A percentile compares a stretch with the other conserved stretches of the same genome.
Conservation (phyloP, 2,888 invertebrate species). For the Megalurothrips usitatus region DNA sequence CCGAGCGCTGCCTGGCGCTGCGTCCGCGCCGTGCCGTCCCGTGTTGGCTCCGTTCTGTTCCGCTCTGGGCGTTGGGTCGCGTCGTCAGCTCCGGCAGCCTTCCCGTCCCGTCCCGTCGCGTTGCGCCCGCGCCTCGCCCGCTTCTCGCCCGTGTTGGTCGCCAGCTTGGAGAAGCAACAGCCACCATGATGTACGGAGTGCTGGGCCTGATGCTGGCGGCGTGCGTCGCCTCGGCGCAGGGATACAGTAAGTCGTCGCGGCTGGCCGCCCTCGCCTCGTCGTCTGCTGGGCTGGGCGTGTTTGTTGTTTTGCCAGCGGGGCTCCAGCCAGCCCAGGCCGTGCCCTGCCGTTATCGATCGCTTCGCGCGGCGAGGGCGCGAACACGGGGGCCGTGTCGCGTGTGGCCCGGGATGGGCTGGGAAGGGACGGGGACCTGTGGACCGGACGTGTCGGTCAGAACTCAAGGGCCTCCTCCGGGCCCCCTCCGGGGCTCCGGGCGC, state of each 20-base stretch:
- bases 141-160: no score
- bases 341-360: neutral
- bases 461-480: no score
- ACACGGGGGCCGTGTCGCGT: no score
- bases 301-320: constrained; percentile 6
- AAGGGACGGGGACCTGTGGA: neutral
- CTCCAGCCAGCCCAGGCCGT: no score
- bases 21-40: neutral
- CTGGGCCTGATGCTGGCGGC: neutral
- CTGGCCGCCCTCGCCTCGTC: neutral
- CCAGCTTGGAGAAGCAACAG: neutral
- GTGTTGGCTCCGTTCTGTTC: neutral
- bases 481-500: no score
- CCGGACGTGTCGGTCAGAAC: neutral
- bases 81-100: no score
- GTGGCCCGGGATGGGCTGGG: neutral
- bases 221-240: neutral
- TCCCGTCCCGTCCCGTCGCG: no score
- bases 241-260: neutral
- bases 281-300: neutral
- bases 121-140: no score
- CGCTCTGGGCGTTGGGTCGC: no score
- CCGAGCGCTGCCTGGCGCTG: neutral
- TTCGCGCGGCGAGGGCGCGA: neutral
- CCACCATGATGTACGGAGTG: neutral